Evolutionary conservation across 2,888 invertebrate species (phyloP).

Genomic region (Anarsia innoxiella): DNA sequence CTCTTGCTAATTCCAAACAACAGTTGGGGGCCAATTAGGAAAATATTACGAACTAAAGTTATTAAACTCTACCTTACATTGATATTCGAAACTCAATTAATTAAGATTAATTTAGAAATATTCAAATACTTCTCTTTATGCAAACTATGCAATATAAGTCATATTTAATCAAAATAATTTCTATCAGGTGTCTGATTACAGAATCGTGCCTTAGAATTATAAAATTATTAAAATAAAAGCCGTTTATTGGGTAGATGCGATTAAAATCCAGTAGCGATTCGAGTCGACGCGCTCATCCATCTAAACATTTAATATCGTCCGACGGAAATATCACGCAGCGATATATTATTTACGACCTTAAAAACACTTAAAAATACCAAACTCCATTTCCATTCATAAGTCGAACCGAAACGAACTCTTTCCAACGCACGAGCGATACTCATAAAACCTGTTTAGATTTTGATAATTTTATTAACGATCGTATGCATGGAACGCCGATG

Average conservation of each 20-base stretch:
- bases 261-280: conserved; percentile 63
- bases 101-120: conserved; percentile 2
- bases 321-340: conserved; percentile 72
- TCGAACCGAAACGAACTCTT: conserved; percentile 50
- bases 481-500: conserved; percentile 59
- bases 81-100: conserved; percentile 9
- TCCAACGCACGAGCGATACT: conserved; percentile 60
- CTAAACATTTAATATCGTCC: conserved; percentile 60
- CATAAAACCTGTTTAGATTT: conserved; percentile 73
- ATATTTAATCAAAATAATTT: conserved; percentile 19
- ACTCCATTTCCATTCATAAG: conserved; percentile 74
- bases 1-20: conserved; percentile 2
- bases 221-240: conserved; percentile 34
- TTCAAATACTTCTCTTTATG: conserved; percentile 8
- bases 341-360: conserved; percentile 70
- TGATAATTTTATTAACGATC: conserved; percentile 75
- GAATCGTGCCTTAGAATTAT: conserved; percentile 17
- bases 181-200: conserved; percentile 15
- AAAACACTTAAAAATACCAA: conserved; percentile 72
- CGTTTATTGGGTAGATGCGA: conserved; percentile 39
- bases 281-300: conserved; percentile 49
- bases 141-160: conserved; percentile 17
- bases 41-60: neutral
- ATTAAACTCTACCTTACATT: conserved; percentile 2
- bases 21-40: conserved; percentile 3